phyloP scores from a whole-genome alignment of 2,797 vertebrate genomes.

The Sebastolobus altivelis region DNA sequence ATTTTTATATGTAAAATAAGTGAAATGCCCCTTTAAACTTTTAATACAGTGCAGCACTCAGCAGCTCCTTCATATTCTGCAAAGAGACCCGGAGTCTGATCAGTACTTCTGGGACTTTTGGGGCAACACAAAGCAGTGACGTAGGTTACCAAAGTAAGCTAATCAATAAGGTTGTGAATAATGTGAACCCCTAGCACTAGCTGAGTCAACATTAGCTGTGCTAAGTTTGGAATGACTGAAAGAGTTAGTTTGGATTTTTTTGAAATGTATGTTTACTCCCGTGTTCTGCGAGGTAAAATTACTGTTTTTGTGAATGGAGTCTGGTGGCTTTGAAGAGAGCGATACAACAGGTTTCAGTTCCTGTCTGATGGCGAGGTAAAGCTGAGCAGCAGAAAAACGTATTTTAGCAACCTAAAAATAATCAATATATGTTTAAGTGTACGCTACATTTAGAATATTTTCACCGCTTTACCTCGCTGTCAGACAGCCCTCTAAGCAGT shows the following conservation, averaged over 20 bases:
- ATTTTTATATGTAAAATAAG: background rate
- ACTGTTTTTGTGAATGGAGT: background rate
- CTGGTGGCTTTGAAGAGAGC: background rate
- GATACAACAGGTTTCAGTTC: no score
- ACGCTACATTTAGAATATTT: no score
- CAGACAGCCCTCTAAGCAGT: no score
- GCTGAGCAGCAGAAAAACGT: no score
- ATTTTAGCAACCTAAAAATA: no score
- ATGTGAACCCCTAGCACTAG: background rate
- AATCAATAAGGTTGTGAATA: background rate
- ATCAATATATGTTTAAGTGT: no score
- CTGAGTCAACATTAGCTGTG: background rate
- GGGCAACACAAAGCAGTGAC: no score
- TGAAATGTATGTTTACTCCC: no score
- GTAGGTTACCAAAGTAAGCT: background rate
- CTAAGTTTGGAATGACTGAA: background rate
- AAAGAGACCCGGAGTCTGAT: background rate
- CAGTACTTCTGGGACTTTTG: background rate
- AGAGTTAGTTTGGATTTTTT: background rate
- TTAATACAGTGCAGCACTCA: background rate
- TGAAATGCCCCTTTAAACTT: background rate
- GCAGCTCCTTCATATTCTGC: background rate
- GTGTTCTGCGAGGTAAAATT: no score
- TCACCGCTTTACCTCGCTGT: no score
- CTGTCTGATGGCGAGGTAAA: no score